Percentiles rank a stretch among this genome's conserved stretches.
These are phyloP conservation scores for Leptopilina syphax DNA, from an alignment of 2,888 invertebrate species.

Conservation along the genomic window DNA sequence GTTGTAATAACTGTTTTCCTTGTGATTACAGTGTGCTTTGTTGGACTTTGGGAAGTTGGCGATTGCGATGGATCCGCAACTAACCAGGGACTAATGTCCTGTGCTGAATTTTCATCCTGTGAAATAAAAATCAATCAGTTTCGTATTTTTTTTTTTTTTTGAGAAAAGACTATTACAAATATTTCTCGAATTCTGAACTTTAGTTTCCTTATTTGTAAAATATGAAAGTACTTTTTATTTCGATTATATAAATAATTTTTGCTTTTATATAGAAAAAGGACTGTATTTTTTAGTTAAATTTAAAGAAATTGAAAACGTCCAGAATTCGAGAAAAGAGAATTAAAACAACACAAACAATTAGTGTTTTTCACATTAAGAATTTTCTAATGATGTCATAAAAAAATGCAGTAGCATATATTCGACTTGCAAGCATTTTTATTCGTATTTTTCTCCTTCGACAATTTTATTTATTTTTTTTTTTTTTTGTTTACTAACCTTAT, in stretches of 20 bases:
- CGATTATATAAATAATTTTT: no score
- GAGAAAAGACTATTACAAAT: no score
- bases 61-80: constrained; percentile 82
- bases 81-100: constrained; percentile 84
- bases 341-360: no score
- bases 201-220: no score
- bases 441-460: constrained; percentile 28
- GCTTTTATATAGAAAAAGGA: no score
- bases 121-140: constrained; percentile 69
- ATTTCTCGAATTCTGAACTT: no score
- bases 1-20: constrained; percentile 93
- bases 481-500: constrained; percentile 66
- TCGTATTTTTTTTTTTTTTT: no score
- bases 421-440: constrained; percentile 53
- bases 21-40: constrained; percentile 84
- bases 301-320: no score
- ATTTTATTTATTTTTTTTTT: constrained; percentile 42
- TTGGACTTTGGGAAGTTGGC: constrained; percentile 80
- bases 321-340: no score
- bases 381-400: constrained; percentile 6
- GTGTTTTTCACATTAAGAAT: background rate
- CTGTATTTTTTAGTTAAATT: no score
- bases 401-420: constrained; percentile 45
- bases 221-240: no score
- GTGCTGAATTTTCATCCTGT: constrained; percentile 78